phyloP scores from a whole-genome alignment of 2,888 invertebrate species.

The Spodoptera littoralis region DNA sequence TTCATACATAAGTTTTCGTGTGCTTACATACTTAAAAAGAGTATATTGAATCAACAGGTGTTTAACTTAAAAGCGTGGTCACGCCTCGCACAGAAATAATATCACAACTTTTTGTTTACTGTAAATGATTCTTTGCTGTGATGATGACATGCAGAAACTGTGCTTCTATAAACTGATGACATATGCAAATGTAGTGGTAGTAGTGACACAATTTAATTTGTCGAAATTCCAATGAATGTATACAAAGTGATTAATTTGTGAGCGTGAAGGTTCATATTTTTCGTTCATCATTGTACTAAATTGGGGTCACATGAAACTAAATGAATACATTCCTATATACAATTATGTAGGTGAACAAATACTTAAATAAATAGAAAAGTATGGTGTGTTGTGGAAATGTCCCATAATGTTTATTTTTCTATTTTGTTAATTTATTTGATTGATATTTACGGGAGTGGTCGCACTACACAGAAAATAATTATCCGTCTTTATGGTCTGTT shows the following conservation, averaged over 20 bases:
- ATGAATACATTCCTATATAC: neutral
- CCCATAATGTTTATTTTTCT: constrained; percentile 16
- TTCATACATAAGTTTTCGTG: constrained; percentile 20
- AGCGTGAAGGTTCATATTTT: neutral
- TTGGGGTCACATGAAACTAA: constrained; percentile 6
- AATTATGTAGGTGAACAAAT: too few species aligned
- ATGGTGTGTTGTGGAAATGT: constrained; percentile 26
- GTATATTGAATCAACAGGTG: constrained; percentile 72
- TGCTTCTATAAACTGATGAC: constrained; percentile 9
- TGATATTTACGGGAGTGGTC: constrained; percentile 23
- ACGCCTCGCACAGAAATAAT: constrained; percentile 47
- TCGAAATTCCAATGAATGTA: constrained; percentile 14
- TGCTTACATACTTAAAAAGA: constrained; percentile 42
- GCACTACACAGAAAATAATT: too few species aligned
- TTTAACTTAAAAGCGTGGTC: constrained; percentile 54
- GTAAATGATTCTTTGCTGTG: constrained; percentile 7
- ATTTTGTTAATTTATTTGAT: constrained; percentile 19
- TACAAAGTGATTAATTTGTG: constrained; percentile 3
- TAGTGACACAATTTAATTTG: constrained; percentile 5
- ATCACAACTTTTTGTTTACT: constrained; percentile 8
- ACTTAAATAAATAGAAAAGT: neutral
- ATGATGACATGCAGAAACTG: constrained; percentile 20
- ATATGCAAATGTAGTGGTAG: neutral
- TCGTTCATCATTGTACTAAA: neutral
- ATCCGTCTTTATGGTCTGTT: too few species aligned